A percentile compares a stretch with the other conserved stretches of the same genome.
These are phyloP conservation scores for Thamnophis elegans DNA, from an alignment of 2,797 vertebrate genomes.

Conservation along the genomic window DNA sequence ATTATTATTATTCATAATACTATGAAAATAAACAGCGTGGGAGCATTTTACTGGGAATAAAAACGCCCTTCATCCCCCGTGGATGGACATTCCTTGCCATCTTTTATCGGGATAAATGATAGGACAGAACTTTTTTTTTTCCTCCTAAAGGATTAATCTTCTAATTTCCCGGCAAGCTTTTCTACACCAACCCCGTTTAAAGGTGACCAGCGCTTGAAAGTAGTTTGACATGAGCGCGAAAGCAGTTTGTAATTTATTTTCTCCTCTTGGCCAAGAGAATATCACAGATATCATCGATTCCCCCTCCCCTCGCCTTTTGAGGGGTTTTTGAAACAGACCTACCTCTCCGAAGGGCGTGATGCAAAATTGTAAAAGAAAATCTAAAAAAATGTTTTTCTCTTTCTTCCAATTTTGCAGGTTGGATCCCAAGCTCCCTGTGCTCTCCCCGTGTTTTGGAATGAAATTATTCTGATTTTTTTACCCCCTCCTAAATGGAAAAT, in stretches of 20 bases:
- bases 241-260: too few relatives aligned
- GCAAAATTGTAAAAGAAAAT: background rate
- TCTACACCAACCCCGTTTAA: background rate
- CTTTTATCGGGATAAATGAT: background rate
- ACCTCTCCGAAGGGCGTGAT: background rate
- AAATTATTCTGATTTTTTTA: background rate
- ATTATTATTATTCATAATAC: too few relatives aligned
- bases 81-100: background rate
- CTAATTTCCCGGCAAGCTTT: background rate
- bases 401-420: background rate
- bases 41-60: background rate
- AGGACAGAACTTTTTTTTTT: rapidly evolving
- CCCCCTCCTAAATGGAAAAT: rapidly evolving
- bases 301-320: background rate
- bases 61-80: background rate
- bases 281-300: background rate
- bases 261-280: background rate
- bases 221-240: background rate
- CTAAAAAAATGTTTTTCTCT: background rate
- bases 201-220: background rate
- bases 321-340: background rate
- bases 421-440: background rate
- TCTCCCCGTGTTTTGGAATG: background rate
- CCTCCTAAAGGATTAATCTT: background rate
- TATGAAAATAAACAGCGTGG: background rate